Evolutionary conservation across 2,113 vertebrate genomes (phyloP), one percentile per base, ranked within the genome.

Genomic region (Campylorhamphus procurvoides): DNA sequence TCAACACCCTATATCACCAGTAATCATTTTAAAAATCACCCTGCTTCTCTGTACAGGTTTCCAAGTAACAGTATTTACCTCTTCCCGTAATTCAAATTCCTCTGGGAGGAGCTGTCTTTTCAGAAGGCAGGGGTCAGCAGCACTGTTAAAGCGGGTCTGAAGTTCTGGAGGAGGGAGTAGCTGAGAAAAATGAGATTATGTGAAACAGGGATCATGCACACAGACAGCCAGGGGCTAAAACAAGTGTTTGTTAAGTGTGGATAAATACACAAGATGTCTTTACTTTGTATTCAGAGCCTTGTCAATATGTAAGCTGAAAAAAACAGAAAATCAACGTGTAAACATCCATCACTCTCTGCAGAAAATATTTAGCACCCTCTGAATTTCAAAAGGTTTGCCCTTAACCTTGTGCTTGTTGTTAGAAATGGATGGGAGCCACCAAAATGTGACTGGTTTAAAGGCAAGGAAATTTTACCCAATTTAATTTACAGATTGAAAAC

Each of bases 21-120:
- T 94, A 92, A 92, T 84, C 69, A 75, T 72, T 92, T 94, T 72
- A 89, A 87, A 92, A 92, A 84, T 91, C 93, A 68, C 68, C 87
- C 73, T 0, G 1, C 50, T 78, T 67, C 76, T 89, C 73, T 49
- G 27, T 62, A 64, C 25, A 27, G 44, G 72, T 94, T 94, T 68
- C 80, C 60, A 84, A 67, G 44, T n/a, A 67, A 60, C 47, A 72
- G 47, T 25, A 60, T 89, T 90, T 90, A 18, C n/a, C 72, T 77
- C 35, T 86, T 78, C 60, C 35, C 0, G 0, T 94, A 87, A 89
- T 75, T 94, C 60, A 59, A 1, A 64, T 64, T 91, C 84, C 56
- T 85, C 69, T 89, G 91, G 56, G 86, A 94, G 20, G 72, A 56
- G 35, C 29, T 93, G 68, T 52, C 59, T 87, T 71, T 71, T 23